Percentiles rank a stretch among this genome's conserved stretches.
These are phyloP conservation scores for Oncorhynchus keta DNA, from an alignment of 2,113 vertebrate genomes.

Conservation along the genomic window DNA sequence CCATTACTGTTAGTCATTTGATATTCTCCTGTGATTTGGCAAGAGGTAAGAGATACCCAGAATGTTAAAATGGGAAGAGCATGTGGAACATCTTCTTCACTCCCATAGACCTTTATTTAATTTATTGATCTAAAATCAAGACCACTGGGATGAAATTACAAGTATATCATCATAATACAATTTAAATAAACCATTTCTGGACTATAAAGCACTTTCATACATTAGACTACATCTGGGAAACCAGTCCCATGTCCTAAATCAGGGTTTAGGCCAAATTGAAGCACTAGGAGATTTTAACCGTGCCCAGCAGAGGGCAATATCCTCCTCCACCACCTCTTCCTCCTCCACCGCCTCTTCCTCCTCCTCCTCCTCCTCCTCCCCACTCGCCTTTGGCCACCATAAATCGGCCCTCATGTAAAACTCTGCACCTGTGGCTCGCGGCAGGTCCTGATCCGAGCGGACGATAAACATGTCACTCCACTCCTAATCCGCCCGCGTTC, in stretches of 20 bases:
- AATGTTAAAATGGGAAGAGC: slow-evolving; percentile 24
- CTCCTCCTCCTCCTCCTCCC: not conserved
- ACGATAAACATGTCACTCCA: slow-evolving; percentile 71
- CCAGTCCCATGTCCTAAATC: not conserved
- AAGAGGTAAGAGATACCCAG: slow-evolving; percentile 18
- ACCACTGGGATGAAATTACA: too few species aligned
- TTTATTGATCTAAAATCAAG: too few species aligned
- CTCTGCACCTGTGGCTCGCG: slow-evolving; percentile 70
- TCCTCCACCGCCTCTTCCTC: not conserved
- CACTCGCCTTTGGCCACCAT: slow-evolving; percentile 30
- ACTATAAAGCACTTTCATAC: too few species aligned
- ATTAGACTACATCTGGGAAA: not conserved
- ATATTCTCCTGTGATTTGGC: slow-evolving; percentile 22
- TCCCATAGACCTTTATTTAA: too few species aligned
- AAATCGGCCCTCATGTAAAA: slow-evolving; percentile 72
- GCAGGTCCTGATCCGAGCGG: slow-evolving; percentile 47
- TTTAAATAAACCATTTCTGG: too few species aligned
- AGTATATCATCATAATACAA: too few species aligned
- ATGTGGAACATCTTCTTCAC: slow-evolving; percentile 16
- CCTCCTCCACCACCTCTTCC: not conserved
- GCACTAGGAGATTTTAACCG: not conserved
- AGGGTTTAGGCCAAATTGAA: not conserved
- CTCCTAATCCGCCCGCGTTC: slow-evolving; percentile 32
- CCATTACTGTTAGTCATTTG: slow-evolving; percentile 27
- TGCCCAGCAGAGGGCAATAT: slow-evolving; percentile 42